phyloP scores from a whole-genome alignment of 2,113 vertebrate species.

The Asarcornis scutulata region DNA sequence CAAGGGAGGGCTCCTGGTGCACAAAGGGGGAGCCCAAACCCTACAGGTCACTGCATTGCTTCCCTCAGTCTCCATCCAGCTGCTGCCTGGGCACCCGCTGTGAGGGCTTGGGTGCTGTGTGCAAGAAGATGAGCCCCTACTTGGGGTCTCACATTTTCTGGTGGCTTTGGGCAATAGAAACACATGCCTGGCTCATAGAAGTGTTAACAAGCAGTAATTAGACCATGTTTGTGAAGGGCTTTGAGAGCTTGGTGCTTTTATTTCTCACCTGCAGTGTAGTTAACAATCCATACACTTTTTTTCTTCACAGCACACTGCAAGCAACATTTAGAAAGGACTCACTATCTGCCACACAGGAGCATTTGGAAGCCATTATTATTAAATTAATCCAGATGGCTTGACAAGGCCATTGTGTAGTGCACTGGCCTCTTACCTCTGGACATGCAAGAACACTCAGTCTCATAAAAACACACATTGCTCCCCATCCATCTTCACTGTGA shows the following conservation, averaged over 20 bases:
- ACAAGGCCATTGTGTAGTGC: background rate
- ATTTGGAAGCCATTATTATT: background rate
- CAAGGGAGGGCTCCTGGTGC: background rate
- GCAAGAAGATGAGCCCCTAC: background rate
- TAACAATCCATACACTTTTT: background rate
- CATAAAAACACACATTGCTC: background rate
- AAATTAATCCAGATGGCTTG: background rate
- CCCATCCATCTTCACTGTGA: background rate
- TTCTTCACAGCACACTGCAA: background rate
- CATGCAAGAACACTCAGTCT: background rate
- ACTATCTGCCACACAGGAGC: background rate
- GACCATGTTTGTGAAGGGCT: background rate
- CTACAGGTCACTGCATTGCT: rapidly evolving
- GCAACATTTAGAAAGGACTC: background rate
- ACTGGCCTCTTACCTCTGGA: background rate
- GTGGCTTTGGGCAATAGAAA: background rate
- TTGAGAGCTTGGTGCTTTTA: background rate
- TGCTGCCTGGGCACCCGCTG: background rate
- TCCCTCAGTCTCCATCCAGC: background rate
- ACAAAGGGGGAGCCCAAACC: rapidly evolving
- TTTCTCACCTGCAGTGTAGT: background rate
- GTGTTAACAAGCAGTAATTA: constrained; percentile 34
- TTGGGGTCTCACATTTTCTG: background rate
- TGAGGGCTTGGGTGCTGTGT: background rate
- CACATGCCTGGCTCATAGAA: background rate